Evolutionary conservation across 1,140 invertebrate species (phyloP).

Genomic region (Mamestra configurata): DNA sequence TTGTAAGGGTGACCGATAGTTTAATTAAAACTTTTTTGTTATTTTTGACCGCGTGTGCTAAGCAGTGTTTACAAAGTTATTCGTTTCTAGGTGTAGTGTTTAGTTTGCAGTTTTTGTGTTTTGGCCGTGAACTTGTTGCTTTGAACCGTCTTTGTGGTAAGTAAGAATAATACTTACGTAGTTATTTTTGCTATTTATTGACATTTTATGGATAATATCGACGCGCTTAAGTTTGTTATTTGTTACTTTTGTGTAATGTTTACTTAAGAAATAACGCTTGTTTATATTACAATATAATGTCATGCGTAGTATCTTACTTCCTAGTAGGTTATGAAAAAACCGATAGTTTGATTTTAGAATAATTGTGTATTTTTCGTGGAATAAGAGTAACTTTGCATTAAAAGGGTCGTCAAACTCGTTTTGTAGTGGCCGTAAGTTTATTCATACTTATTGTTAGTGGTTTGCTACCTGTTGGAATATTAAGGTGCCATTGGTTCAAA

Average conservation of each 20-base stretch:
- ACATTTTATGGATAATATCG: not conserved
- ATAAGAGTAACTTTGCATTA: not conserved
- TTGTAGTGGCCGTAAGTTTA: not conserved
- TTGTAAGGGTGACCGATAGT: constrained; percentile 8
- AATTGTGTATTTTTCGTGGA: not conserved
- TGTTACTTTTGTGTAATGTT: constrained; percentile 16
- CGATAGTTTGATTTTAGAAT: not conserved
- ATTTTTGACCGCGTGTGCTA: constrained; percentile 58
- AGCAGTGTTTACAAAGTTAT: constrained; percentile 79
- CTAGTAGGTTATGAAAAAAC: not conserved
- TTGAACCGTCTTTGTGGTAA: constrained; percentile 67
- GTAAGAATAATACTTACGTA: constrained; percentile 29
- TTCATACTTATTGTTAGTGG: not conserved
- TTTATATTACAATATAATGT: not conserved
- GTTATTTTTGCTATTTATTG: not conserved
- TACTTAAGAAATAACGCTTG: constrained; percentile 14
- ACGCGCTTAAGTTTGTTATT: not conserved
- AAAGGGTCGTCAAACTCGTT: not conserved
- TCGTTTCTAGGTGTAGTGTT: constrained; percentile 73
- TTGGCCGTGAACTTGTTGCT: constrained; percentile 78
- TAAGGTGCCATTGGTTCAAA: constrained; percentile 5
- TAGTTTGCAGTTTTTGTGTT: constrained; percentile 65
- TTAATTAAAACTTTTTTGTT: constrained; percentile 30
- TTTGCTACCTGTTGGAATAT: constrained; percentile 16
- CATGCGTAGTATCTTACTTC: constrained; percentile 3